Evolutionary conservation across 1,140 invertebrate genomes (phyloP).

Genomic region (Brachionus sp.): DNA sequence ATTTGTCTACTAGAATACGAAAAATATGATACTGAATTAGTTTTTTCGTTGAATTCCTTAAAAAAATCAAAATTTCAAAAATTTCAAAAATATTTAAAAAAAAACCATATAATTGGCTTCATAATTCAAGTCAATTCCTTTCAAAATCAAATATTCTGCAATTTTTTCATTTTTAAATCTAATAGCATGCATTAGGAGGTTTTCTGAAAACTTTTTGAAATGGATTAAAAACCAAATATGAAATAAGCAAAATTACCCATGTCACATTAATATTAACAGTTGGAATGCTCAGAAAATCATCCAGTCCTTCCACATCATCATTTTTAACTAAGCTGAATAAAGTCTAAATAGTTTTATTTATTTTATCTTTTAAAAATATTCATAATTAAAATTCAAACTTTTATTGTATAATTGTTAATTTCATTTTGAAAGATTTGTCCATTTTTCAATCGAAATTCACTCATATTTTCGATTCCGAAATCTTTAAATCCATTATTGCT

Average conservation of each 20-base stretch:
- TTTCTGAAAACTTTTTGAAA: slow-evolving; percentile 52
- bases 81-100: background rate
- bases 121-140: slow-evolving; percentile 52
- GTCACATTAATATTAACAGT: slow-evolving; percentile 52
- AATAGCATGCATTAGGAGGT: slow-evolving; percentile 55
- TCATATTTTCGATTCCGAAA: background rate
- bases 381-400: background rate
- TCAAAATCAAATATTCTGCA: slow-evolving; percentile 55
- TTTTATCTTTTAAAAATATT: background rate
- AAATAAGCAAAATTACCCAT: slow-evolving; percentile 49
- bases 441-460: background rate
- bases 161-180: slow-evolving; percentile 50
- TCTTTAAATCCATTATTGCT: background rate
- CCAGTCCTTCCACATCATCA: slow-evolving; percentile 51
- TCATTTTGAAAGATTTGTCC: background rate
- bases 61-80: background rate
- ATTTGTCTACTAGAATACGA: slow-evolving; percentile 51
- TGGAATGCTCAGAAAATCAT: slow-evolving; percentile 51
- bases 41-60: slow-evolving; percentile 9
- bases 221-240: background rate
- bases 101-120: slow-evolving; percentile 48
- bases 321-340: slow-evolving; percentile 50
- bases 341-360: slow-evolving; percentile 47
- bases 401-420: background rate
- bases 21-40: background rate